Conservation (phyloP, 2,797 vertebrate species). For the Myoxocephalus aenaeus region DNA sequence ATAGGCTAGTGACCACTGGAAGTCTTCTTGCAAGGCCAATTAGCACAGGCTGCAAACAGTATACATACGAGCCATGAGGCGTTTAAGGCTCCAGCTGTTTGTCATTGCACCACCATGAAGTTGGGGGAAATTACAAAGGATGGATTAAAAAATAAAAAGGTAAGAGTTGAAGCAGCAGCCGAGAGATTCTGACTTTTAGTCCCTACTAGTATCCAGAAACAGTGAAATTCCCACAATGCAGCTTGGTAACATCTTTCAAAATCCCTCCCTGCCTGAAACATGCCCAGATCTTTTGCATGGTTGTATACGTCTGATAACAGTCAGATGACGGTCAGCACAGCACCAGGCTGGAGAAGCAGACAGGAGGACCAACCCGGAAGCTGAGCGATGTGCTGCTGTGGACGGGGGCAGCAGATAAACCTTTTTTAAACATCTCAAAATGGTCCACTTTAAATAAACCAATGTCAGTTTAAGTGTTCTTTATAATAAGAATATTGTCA, state of each 20-base stretch:
- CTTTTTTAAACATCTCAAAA: not conserved
- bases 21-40: not conserved
- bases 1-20: not conserved
- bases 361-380: no score
- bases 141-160: not conserved
- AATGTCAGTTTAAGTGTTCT: not conserved
- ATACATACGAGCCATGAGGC: constrained; percentile 9
- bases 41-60: not conserved
- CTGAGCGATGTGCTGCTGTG: not conserved
- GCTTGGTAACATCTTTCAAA: not conserved
- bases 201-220: not conserved
- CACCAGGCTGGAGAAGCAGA: no score
- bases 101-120: not conserved
- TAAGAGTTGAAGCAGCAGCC: not conserved
- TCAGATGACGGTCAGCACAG: not conserved
- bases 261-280: not conserved
- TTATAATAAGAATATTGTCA: not conserved
- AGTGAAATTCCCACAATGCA: not conserved
- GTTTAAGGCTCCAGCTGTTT: constrained; percentile 13
- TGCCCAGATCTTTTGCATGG: not conserved
- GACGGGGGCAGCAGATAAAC: not conserved
- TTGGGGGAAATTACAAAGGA: not conserved
- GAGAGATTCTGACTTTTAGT: not conserved
- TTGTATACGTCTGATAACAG: not conserved
- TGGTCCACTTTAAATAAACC: not conserved